Conservation (phyloP, 2,888 invertebrate species). For the Myopa tessellatipennis region DNA sequence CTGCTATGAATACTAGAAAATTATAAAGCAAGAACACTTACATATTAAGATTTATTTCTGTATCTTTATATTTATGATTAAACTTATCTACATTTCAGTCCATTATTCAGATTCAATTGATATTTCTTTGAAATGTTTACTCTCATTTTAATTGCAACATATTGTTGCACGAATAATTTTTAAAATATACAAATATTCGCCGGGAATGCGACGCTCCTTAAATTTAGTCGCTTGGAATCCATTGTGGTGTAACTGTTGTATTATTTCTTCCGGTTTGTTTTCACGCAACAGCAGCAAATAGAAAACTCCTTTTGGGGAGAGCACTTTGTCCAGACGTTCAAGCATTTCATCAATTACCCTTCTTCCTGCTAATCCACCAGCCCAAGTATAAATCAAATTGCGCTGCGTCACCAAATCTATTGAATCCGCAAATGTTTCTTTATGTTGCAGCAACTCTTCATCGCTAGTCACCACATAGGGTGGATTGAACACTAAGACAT, state of each 20-base stretch:
- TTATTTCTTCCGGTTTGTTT: constrained; percentile 83
- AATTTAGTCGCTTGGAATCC: constrained; percentile 75
- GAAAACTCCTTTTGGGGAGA: constrained; percentile 82
- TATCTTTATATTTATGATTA: too few species aligned
- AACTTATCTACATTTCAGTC: too few species aligned
- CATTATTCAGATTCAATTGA: background rate
- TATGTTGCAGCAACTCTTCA: constrained; percentile 73
- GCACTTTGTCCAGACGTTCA: constrained; percentile 74
- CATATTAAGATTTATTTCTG: too few species aligned
- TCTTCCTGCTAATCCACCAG: constrained; percentile 80
- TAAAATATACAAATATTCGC: constrained; percentile 87
- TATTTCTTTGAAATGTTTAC: background rate
- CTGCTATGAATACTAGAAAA: too few species aligned
- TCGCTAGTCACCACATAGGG: constrained; percentile 94
- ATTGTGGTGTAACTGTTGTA: constrained; percentile 71
- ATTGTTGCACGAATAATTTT: constrained; percentile 70
- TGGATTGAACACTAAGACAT: constrained; percentile 95
- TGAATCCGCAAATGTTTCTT: background rate
- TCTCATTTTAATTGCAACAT: background rate
- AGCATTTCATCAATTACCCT: constrained; percentile 83
- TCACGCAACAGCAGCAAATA: constrained; percentile 91
- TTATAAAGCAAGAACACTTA: too few species aligned
- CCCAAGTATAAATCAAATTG: constrained; percentile 72
- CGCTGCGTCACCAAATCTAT: constrained; percentile 39
- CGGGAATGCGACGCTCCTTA: constrained; percentile 81